A percentile compares a stretch with the other conserved stretches of the same genome.
These are phyloP conservation scores for Drosophila neotestacea DNA, from an alignment of 2,888 invertebrate genomes.

Conservation along the genomic window DNA sequence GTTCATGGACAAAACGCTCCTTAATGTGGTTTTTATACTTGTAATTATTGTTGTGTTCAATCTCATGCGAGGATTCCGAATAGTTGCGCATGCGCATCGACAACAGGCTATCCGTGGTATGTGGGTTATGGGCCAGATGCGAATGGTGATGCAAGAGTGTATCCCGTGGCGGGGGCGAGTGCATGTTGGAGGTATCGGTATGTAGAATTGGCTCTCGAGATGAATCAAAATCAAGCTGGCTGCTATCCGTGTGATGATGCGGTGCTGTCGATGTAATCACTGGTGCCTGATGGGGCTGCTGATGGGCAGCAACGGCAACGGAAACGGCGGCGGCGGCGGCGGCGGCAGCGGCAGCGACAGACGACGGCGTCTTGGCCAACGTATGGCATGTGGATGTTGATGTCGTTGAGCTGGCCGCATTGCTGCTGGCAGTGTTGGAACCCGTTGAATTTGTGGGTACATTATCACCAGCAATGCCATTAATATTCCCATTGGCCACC, in stretches of 20 bases:
- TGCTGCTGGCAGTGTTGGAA: conserved; percentile 48
- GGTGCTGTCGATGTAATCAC: conserved; percentile 85
- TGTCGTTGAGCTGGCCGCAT: conserved; percentile 70
- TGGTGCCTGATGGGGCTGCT: conserved; percentile 84
- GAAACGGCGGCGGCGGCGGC: conserved; percentile 58
- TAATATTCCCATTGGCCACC: conserved; percentile 37
- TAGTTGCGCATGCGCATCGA: conserved; percentile 84
- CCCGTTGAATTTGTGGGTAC: conserved; percentile 54
- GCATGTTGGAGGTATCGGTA: conserved; percentile 83
- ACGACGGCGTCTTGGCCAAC: conserved; percentile 41
- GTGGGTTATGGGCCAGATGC: conserved; percentile 70
- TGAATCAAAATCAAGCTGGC: conserved; percentile 84
- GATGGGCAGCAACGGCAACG: conserved; percentile 62
- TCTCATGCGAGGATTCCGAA: conserved; percentile 85
- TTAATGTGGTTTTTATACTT: conserved; percentile 98
- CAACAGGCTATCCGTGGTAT: conserved; percentile 79
- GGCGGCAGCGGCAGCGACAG: conserved; percentile 56
- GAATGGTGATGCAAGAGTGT: conserved; percentile 68
- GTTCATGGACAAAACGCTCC: conserved; percentile 90
- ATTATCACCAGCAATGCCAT: conserved; percentile 32
- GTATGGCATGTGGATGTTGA: conserved; percentile 47
- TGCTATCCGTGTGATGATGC: conserved; percentile 84
- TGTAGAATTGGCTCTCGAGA: conserved; percentile 83
- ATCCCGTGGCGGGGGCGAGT: conserved; percentile 82
- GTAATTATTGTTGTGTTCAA: conserved; percentile 88